phyloP scores from a whole-genome alignment of 2,888 invertebrate species.

The Mesorhabditis belari region DNA sequence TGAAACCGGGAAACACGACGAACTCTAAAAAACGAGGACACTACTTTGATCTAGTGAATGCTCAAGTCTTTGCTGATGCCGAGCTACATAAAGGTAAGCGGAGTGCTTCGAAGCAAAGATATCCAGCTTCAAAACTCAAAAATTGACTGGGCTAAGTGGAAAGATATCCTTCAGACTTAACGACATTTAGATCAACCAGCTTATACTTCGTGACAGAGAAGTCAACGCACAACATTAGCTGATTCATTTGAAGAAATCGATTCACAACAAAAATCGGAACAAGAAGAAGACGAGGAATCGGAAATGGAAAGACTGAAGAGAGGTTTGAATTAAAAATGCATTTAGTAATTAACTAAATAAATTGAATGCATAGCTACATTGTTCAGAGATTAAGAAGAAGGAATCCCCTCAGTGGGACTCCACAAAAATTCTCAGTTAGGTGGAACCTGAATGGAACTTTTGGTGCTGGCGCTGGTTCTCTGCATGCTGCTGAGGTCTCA shows the following conservation, averaged over 20 bases:
- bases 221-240: no score
- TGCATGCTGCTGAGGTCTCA: not conserved
- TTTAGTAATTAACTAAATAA: no score
- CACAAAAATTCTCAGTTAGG: not conserved
- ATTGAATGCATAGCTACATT: no score
- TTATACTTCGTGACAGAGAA: not conserved
- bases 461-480: not conserved
- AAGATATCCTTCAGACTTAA: no score
- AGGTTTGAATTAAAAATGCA: no score
- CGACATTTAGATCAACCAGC: no score
- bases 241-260: no score
- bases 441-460: not conserved
- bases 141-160: not conserved
- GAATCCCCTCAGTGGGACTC: no score
- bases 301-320: not conserved
- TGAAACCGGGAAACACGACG: slow-evolving; percentile 68
- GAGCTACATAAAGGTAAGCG: no score
- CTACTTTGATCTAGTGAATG: slow-evolving; percentile 62
- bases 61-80: slow-evolving; percentile 41
- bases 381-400: no score
- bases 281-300: not conserved
- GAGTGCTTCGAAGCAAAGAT: no score
- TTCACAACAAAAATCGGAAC: not conserved
- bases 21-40: slow-evolving; percentile 63
- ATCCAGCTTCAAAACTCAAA: no score